Base-by-base conservation (phyloP, 2,888 invertebrate genomes). In the Gibbula magus region DNA sequence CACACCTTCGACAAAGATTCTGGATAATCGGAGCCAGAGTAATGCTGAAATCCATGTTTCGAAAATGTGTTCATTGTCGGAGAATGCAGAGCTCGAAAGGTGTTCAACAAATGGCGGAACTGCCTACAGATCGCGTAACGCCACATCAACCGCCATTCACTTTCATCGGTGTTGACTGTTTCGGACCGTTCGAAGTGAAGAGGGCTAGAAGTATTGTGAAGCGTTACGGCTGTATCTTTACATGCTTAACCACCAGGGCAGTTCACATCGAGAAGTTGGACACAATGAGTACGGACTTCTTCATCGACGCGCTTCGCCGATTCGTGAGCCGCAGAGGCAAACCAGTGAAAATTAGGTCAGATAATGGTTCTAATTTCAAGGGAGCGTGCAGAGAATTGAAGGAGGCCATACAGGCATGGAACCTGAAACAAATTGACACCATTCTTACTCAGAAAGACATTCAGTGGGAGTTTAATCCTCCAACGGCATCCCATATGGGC, bases 351-450 rank as follows among this genome's bases (percentile, higher is more conserved):
- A 78, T 87, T 0, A 70, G 85, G 0, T 87, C 79, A 0, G 88
- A 88, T 73, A 82, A 83, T 77, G 88, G 88, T 7, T 78, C 84
- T n/a, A 88, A 88, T 77, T 88, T 88, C 32, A 75, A 85, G 13
- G 87, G 87, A 20, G 87, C 87, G 2, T 78, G 81, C 13, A 82
- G 83, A 35, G 86, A 87, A 78, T 78, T 88, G 32, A 61, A 80
- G 39, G 4, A 45, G 39, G 56, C 66, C 22, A 18, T 83, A 16
- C n/a, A 51, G 16, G 51, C 1, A 20, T 32, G 32, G 51, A 32
- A 74, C 22, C 35, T 13, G 10, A 25, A 20, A 22, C 25, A 22
- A 25, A 51, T 51, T 25, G 16, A 25, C 61, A 66, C 45, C 45
- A 22, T 13, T 35, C 77, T 77, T 7, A 8, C 29, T 61, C 53